Percentiles rank a stretch among this genome's conserved stretches.
Evolutionary conservation across 2,113 vertebrate species (phyloP).

Genomic region (Dicerorhinus sumatrensis): DNA sequence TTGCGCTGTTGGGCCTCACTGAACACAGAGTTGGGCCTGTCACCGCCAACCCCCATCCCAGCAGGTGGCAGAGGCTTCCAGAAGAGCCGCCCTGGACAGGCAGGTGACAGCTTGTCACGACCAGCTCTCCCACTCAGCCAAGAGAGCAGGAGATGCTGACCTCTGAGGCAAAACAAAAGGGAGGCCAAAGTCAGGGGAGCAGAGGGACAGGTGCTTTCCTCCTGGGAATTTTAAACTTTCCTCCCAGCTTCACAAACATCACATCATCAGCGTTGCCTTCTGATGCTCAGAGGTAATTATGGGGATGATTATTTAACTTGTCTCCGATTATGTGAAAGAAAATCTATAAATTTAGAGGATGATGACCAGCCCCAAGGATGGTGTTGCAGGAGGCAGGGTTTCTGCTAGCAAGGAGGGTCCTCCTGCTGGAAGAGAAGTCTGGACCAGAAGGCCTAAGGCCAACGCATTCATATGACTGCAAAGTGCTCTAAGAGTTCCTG

Average conservation of each 20-base stretch:
- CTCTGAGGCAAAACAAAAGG: background rate
- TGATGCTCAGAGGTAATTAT: slow-evolving; percentile 27
- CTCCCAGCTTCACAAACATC: background rate
- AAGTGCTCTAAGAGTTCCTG: background rate
- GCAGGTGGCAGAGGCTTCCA: slow-evolving; percentile 44
- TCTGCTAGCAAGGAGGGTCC: background rate
- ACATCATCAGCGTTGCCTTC: background rate
- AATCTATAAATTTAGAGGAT: slow-evolving; percentile 20
- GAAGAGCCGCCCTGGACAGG: slow-evolving; percentile 43
- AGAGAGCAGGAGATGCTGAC: background rate
- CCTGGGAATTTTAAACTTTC: background rate
- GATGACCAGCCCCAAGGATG: background rate
- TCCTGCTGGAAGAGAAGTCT: background rate
- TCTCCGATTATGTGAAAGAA: slow-evolving; percentile 17
- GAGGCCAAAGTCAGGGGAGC: background rate
- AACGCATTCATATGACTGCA: background rate
- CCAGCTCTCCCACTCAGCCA: background rate
- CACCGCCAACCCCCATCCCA: slow-evolving; percentile 33
- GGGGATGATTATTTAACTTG: slow-evolving; percentile 44
- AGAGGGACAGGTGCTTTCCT: background rate
- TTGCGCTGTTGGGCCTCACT: slow-evolving; percentile 51
- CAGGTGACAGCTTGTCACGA: slow-evolving; percentile 73
- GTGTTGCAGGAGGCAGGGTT: background rate
- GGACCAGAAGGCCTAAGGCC: background rate
- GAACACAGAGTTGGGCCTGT: background rate